Evolutionary conservation across 2,113 vertebrate species (phyloP).

Genomic region (Gavia stellata): DNA sequence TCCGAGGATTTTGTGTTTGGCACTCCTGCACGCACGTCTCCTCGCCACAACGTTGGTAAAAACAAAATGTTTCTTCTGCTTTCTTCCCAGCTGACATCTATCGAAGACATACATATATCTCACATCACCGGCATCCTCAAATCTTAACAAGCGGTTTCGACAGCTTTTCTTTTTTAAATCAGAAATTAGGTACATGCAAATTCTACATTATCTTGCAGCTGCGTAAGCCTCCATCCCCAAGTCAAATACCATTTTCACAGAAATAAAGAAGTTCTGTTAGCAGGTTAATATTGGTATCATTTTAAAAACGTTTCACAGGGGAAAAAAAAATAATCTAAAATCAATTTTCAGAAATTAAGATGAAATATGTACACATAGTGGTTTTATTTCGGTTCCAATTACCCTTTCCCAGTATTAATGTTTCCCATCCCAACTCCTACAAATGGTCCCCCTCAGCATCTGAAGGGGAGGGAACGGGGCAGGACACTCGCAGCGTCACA

Average conservation of each 20-base stretch:
- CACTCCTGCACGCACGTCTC: neutral
- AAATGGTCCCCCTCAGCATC: neutral
- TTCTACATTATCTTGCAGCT: neutral
- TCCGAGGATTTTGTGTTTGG: fast-evolving
- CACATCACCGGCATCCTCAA: neutral
- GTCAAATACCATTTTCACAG: neutral
- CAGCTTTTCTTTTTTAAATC: neutral
- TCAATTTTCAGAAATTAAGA: neutral
- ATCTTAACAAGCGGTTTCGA: neutral
- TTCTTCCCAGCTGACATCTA: neutral
- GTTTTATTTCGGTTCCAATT: neutral
- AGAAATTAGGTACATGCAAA: neutral
- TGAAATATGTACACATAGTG: neutral
- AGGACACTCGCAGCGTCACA: neutral
- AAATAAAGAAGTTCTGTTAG: neutral
- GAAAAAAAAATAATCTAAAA: neutral
- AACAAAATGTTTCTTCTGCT: neutral
- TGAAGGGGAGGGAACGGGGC: neutral
- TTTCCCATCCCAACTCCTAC: neutral
- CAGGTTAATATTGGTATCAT: neutral
- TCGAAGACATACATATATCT: neutral
- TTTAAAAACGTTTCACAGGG: neutral
- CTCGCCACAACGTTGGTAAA: neutral
- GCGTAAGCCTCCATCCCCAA: neutral
- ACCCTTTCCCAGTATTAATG: neutral